Conservation (phyloP, 2,888 invertebrate species). For the Eulithis testata region DNA sequence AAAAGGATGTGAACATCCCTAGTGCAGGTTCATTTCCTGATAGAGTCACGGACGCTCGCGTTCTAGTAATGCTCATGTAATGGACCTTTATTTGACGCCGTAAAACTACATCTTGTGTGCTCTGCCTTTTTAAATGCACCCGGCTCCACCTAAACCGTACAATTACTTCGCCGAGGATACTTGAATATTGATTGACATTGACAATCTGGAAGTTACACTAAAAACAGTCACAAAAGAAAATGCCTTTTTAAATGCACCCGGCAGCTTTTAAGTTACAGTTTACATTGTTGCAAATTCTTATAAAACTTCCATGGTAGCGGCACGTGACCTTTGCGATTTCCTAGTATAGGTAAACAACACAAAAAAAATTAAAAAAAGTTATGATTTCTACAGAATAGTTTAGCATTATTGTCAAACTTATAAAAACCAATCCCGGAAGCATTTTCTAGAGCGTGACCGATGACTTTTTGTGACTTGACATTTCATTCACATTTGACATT, state of each 20-base stretch:
- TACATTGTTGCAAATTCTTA: not conserved
- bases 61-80: conserved; percentile 58
- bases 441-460: conserved; percentile 49
- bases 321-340: too few species aligned
- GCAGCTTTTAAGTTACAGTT: not conserved
- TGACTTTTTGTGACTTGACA: conserved; percentile 73
- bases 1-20: conserved; percentile 23
- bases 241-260: not conserved
- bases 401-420: not conserved
- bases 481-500: conserved; percentile 81
- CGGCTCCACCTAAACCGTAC: too few species aligned
- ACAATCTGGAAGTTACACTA: too few species aligned
- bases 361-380: too few species aligned
- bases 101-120: conserved; percentile 61
- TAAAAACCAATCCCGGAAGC: conserved; percentile 15
- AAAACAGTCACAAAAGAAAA: too few species aligned
- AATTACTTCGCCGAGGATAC: too few species aligned
- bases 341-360: too few species aligned
- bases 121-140: too few species aligned
- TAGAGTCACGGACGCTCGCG: conserved; percentile 59
- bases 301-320: too few species aligned
- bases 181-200: too few species aligned
- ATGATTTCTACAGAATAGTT: too few species aligned
- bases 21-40: conserved; percentile 70
- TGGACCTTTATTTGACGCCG: conserved; percentile 66